Evolutionary conservation across 2,888 invertebrate genomes (phyloP).

Genomic region (Neria commutata): DNA sequence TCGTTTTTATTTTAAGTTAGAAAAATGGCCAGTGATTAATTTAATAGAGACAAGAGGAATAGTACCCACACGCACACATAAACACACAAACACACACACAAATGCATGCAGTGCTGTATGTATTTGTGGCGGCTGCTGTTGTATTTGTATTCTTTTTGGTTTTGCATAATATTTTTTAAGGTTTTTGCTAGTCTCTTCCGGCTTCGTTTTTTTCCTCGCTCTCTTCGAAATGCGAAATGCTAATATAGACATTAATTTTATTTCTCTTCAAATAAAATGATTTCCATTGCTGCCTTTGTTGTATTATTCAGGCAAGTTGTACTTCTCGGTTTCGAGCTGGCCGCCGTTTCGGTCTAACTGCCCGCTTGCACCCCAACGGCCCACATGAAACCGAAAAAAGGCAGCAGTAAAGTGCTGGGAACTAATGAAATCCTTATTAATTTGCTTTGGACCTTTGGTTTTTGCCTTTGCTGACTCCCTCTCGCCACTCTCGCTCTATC

Average conservation of each 20-base stretch:
- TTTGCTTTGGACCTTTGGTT: constrained; percentile 50
- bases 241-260: constrained; percentile 45
- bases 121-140: neutral
- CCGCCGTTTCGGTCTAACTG: neutral
- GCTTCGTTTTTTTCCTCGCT: neutral
- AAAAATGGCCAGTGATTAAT: constrained; percentile 58
- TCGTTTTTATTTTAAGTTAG: constrained; percentile 56
- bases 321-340: neutral
- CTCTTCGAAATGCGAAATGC: constrained; percentile 28
- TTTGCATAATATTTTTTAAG: neutral
- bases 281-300: constrained; percentile 16
- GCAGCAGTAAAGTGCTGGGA: constrained; percentile 39
- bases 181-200: neutral
- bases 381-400: constrained; percentile 3
- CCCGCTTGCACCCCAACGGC: neutral
- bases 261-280: constrained; percentile 28
- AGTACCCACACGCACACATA: constrained; percentile 36
- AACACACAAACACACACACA: constrained; percentile 10
- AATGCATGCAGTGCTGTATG: neutral
- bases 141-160: too few relatives aligned
- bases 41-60: constrained; percentile 55
- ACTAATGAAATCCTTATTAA: constrained; percentile 56
- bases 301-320: neutral
- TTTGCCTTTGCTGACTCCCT: constrained; percentile 30
- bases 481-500: too few relatives aligned